Evolutionary conservation across 2,113 vertebrate genomes (phyloP).

Genomic region (Leucosticte australis): DNA sequence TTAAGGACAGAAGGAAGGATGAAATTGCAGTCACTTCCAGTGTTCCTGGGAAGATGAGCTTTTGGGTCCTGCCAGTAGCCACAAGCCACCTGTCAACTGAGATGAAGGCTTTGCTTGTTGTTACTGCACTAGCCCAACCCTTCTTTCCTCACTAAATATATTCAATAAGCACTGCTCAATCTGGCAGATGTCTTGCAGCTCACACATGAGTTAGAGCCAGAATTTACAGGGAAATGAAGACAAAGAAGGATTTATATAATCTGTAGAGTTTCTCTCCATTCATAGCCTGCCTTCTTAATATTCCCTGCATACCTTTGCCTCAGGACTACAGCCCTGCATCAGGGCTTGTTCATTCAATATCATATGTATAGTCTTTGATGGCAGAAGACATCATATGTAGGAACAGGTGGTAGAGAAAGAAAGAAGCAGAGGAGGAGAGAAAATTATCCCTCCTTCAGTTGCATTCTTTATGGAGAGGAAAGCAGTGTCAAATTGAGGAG

Average conservation of each 20-base stretch:
- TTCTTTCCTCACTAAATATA: not conserved
- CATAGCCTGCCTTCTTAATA: not conserved
- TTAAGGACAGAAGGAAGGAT: not conserved
- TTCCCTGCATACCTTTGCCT: not conserved
- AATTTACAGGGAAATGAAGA: constrained; percentile 1
- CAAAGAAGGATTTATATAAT: not conserved
- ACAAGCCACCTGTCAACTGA: not conserved
- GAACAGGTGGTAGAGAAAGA: constrained; percentile 46
- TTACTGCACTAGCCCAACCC: not conserved
- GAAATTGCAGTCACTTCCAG: not conserved
- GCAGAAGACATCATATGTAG: constrained; percentile 3
- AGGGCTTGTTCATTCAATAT: not conserved
- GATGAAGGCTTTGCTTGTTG: not conserved
- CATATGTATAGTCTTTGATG: not conserved
- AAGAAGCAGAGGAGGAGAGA: constrained; percentile 40
- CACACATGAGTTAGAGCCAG: not conserved
- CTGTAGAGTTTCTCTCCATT: not conserved
- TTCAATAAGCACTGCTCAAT: not conserved
- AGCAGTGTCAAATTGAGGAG: constrained; percentile 16
- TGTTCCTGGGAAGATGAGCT: not conserved
- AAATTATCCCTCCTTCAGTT: constrained; percentile 43
- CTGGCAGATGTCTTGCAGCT: constrained; percentile 28
- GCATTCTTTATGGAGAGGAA: not conserved
- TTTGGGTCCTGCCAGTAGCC: not conserved
- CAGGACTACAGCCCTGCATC: not conserved